These are phyloP conservation scores for Petrosia ficiformis DNA, from an alignment of 37 sponge, comb jelly and placozoan species.

Conservation along the genomic window DNA sequence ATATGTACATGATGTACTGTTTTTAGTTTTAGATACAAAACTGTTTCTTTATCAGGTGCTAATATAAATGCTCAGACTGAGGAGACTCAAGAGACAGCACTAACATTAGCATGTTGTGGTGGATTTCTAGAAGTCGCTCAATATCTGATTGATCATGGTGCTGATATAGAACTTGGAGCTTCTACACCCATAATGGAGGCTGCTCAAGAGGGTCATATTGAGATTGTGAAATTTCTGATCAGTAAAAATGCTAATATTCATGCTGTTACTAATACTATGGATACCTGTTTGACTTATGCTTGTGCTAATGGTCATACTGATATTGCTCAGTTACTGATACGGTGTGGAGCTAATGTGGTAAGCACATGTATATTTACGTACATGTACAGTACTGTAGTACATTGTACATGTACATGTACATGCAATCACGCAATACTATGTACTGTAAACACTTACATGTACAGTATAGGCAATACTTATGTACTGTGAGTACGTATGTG, in stretches of 20 bases:
- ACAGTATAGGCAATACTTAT: not conserved
- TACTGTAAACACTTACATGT: too few relatives aligned
- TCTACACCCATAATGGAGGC: slow-evolving; percentile 88
- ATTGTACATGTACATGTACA: too few relatives aligned
- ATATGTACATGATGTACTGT: not conserved
- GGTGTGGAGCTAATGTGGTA: slow-evolving; percentile 68
- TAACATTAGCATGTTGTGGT: slow-evolving; percentile 81
- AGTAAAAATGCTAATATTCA: slow-evolving; percentile 59
- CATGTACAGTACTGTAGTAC: too few relatives aligned
- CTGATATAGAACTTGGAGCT: slow-evolving; percentile 76
- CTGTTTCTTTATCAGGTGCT: slow-evolving; percentile 45
- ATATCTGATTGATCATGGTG: slow-evolving; percentile 68
- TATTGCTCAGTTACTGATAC: slow-evolving; percentile 57
- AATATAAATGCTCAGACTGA: slow-evolving; percentile 76
- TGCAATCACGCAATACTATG: too few relatives aligned
- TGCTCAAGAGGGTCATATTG: slow-evolving; percentile 77
- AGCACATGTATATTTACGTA: too few relatives aligned
- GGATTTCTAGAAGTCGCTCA: slow-evolving; percentile 70
- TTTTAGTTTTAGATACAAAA: not conserved
- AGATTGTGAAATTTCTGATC: slow-evolving; percentile 77
- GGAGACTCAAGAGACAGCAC: slow-evolving; percentile 91
- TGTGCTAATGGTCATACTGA: slow-evolving; percentile 77
- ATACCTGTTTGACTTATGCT: slow-evolving; percentile 74
- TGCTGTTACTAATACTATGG: slow-evolving; percentile 66
- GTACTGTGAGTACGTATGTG: too few relatives aligned